Base-by-base conservation (phyloP, 92 coral and sea anemone genomes). In the Parazoanthus swiftii region DNA sequence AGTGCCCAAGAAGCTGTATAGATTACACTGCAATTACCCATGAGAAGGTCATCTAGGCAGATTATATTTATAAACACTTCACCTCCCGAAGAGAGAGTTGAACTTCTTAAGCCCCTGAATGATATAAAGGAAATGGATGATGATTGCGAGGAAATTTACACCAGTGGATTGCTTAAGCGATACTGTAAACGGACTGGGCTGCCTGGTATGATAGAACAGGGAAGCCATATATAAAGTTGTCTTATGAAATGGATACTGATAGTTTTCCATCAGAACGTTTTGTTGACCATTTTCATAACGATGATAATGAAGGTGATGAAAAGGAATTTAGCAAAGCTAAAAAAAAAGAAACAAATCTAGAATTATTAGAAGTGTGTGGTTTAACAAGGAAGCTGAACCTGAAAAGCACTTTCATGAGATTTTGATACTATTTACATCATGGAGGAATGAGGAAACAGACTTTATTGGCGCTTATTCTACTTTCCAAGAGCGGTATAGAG, bases 131-230 rank as follows among this genome's bases (percentile, higher is more conserved):
- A 29, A 29, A 29, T 29, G 33, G 33, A 29, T 29, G 33, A 29
- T 29, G 33, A 29, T 79, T 88, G 89, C 88, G 93, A 93, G 77
- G 95, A 93, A 89, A 91, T 91, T 58, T 87, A 88, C 86, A 86
- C 95, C 56, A 85, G 89, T 80, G 90, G 95, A 70, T 72, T 93
- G 74, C 81, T 93, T 23, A 89, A 93, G 68, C 82, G 92, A 89
- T 91, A 92, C 85, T 77, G 86, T 68, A 88, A 92, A 79, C 93
- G 33, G 33, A 29, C 33, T 29, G 33, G 33, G 33, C 90, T 79
- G 93, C 93, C 81, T 90, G 93, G 94, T 92, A 92, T 90, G 94
- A 92, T 46, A 74, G 89, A 67, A 50, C 72, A 75, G 70, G 79
- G 23, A 84, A 89, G 78, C 77, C 85, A 73, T 85, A 89, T 89